These are phyloP conservation scores for Poeciliopsis turrubarensis DNA, from an alignment of 2,113 vertebrate species.

Conservation along the genomic window DNA sequence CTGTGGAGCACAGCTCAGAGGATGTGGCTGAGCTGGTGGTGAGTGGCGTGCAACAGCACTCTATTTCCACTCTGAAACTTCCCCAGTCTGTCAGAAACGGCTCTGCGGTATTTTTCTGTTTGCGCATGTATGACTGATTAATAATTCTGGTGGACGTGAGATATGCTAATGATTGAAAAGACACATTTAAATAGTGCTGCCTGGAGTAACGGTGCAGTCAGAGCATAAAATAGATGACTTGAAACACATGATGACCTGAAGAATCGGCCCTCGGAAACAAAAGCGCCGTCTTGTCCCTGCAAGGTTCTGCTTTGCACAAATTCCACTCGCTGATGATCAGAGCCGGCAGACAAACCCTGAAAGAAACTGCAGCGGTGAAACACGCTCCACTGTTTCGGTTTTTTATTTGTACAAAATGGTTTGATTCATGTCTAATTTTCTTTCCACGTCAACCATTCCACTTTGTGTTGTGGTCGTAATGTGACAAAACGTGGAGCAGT, in stretches of 20 bases:
- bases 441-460: no score
- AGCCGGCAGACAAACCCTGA: no score
- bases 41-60: background rate
- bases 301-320: no score
- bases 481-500: no score
- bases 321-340: no score
- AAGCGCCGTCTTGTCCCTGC: no score
- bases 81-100: background rate
- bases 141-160: background rate
- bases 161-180: background rate
- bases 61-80: conserved; percentile 27
- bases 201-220: background rate
- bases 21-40: conserved; percentile 50
- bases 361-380: no score
- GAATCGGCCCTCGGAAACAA: no score
- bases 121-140: background rate
- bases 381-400: no score
- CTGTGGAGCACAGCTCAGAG: background rate
- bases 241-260: background rate
- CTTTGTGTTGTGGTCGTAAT: no score
- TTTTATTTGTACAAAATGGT: no score
- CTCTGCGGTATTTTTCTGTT: background rate
- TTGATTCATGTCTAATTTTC: no score
- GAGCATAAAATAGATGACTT: background rate
- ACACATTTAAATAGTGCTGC: background rate